Base-by-base conservation (phyloP, 2,113 vertebrate genomes). In the Phrynocephalus versicolor region DNA sequence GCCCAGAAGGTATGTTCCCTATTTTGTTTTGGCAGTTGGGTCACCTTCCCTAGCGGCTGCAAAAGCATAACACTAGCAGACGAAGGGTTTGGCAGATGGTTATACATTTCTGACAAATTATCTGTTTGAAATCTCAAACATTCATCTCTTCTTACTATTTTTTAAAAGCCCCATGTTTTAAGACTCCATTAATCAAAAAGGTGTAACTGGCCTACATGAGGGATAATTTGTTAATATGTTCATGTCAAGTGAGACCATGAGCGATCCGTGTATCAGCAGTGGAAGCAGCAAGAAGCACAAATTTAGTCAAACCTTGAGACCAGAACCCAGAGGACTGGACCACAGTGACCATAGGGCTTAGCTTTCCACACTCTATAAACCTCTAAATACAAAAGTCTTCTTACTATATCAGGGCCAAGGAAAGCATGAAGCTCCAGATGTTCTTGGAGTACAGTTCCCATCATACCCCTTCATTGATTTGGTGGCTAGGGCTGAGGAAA, bases 101-200 rank as follows among this genome's bases (percentile, higher is more conserved):
- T 88, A 89, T 79, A 84, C 83, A 90, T 93, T 92, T 92, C 77
- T 87, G 88, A 90, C 85, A 86, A 90, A 88, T 82, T 90, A 88
- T 93, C 89, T 93, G 87, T 88, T 94, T 83, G 87, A 87, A 64
- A 89, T 93, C 89, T 92, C 87, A 88, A 93, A 93, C 84, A 90
- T 78, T 86, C n/a, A 82, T 64, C 45, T 92, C 21, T 91, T 81
- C 76, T 90, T 90, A 87, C 21, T 70, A 81, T 82, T 76, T 57
- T 79, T 79, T 91, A 57, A 72, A 23, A n/a, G 6, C 65, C 79
- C 89, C 89, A 70, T 84, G 76, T 91, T 92, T 87, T 88, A 88
- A 87, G 79, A 92, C 81, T 83, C 84, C 77, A 89, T 88, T 91
- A 89, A 87, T 91, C 90, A 93, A 78, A 30, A 70, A 86, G 87